Percentiles rank a stretch among this genome's conserved stretches.
Evolutionary conservation across 2,888 invertebrate species (phyloP).

Genomic region (Oxytorus armatus): DNA sequence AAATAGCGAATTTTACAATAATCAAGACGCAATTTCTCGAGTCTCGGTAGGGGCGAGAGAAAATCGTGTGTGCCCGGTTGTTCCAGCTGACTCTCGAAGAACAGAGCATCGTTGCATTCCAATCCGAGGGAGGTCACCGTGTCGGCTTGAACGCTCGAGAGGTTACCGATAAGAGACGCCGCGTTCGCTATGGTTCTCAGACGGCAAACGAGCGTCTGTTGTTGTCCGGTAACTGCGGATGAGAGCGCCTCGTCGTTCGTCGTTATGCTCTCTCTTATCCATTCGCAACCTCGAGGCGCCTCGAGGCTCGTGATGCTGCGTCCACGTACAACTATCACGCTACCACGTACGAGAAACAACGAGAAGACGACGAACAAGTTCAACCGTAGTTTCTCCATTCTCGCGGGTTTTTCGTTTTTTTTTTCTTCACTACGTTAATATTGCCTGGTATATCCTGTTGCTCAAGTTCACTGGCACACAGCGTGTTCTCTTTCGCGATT

Average conservation of each 20-base stretch:
- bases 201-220: slow-evolving; percentile 87
- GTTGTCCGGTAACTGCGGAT: slow-evolving; percentile 74
- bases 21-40: slow-evolving; percentile 90
- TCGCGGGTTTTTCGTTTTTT: slow-evolving; percentile 22
- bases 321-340: slow-evolving; percentile 66
- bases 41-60: slow-evolving; percentile 87
- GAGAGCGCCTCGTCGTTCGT: slow-evolving; percentile 81
- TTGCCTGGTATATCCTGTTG: slow-evolving; percentile 21
- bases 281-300: slow-evolving; percentile 90
- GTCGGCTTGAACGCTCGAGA: slow-evolving; percentile 89
- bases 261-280: slow-evolving; percentile 86
- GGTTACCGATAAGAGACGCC: slow-evolving; percentile 89
- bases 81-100: slow-evolving; percentile 90
- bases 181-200: slow-evolving; percentile 90
- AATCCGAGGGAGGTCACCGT: slow-evolving; percentile 89
- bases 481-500: slow-evolving; percentile 11
- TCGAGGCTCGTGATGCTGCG: slow-evolving; percentile 84
- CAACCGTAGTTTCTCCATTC: slow-evolving; percentile 59
- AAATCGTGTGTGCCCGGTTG: slow-evolving; percentile 85
- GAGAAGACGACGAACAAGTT: slow-evolving; percentile 52
- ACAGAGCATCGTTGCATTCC: slow-evolving; percentile 91
- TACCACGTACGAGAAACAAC: slow-evolving; percentile 69
- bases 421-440: too few relatives aligned
- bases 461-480: slow-evolving; percentile 28
- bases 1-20: slow-evolving; percentile 92